A percentile compares a stretch with the other conserved stretches of the same genome.
Evolutionary conservation across 2,888 invertebrate genomes (phyloP).

Genomic region (Lucinisca nassula): DNA sequence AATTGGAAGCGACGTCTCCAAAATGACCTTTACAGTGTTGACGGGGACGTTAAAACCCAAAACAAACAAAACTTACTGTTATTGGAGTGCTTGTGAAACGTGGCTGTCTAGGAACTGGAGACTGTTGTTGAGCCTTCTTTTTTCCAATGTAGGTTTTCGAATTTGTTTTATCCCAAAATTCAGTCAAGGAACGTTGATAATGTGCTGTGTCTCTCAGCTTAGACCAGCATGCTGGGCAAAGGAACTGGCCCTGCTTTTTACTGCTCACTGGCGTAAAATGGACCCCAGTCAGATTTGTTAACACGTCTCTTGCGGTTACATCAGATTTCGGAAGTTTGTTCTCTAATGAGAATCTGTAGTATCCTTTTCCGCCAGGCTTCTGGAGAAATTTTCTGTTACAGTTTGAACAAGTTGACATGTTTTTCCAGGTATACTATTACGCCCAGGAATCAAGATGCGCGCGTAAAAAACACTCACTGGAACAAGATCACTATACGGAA

Average conservation of each 20-base stretch:
- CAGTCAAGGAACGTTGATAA: neutral
- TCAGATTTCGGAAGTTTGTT: neutral
- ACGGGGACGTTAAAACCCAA: too few species aligned
- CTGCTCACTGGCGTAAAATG: neutral
- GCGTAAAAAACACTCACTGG: neutral
- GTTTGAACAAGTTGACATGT: conserved; percentile 17
- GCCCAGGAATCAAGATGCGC: too few species aligned
- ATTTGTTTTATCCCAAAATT: conserved; percentile 1
- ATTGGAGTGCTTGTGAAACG: conserved; percentile 30
- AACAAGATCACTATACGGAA: neutral
- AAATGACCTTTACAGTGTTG: too few species aligned
- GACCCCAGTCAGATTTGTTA: neutral
- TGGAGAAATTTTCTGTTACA: conserved; percentile 3
- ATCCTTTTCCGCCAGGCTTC: neutral
- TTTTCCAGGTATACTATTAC: neutral
- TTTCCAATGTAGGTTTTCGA: conserved; percentile 10
- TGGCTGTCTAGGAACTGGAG: conserved; percentile 2
- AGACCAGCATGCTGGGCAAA: conserved; percentile 24
- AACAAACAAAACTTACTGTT: neutral
- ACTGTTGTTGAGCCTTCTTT: neutral
- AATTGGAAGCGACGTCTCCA: too few species aligned
- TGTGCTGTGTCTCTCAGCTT: neutral
- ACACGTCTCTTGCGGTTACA: neutral
- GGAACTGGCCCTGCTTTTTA: neutral
- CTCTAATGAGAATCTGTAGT: conserved; percentile 23